Conservation (phyloP, 2,797 vertebrate genomes). For the Mus minutoides region DNA sequence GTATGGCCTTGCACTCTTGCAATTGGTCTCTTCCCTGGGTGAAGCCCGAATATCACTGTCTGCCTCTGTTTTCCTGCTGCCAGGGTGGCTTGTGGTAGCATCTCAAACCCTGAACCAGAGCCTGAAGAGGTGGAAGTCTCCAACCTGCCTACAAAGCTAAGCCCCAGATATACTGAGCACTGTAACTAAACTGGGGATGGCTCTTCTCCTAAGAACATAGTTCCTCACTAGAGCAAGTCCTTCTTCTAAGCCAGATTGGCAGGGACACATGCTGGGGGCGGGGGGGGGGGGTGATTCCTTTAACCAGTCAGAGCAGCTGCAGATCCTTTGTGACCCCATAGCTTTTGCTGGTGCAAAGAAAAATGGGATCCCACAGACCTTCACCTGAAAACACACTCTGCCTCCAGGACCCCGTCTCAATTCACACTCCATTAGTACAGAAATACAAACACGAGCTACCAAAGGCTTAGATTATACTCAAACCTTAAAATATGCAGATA, state of each 20-base stretch:
- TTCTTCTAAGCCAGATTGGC: neutral
- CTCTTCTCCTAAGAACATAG: neutral
- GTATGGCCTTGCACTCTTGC: neutral
- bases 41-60: neutral
- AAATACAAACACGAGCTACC: neutral
- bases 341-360: neutral
- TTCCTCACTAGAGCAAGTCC: neutral
- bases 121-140: neutral
- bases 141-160: neutral
- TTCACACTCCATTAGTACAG: neutral
- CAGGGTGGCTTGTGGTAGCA: neutral
- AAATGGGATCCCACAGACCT: slow-evolving; percentile 9
- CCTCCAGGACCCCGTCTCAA: neutral
- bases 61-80: neutral
- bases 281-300: neutral
- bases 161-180: neutral
- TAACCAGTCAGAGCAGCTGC: neutral
- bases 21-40: neutral
- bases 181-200: neutral
- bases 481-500: slow-evolving; percentile 23
- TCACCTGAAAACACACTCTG: neutral
- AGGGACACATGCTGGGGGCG: neutral
- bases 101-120: neutral
- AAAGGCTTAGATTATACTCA: slow-evolving; percentile 18
- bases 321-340: neutral